Base-by-base conservation (phyloP, 2,888 invertebrate species). In the Sesia bembeciformis region DNA sequence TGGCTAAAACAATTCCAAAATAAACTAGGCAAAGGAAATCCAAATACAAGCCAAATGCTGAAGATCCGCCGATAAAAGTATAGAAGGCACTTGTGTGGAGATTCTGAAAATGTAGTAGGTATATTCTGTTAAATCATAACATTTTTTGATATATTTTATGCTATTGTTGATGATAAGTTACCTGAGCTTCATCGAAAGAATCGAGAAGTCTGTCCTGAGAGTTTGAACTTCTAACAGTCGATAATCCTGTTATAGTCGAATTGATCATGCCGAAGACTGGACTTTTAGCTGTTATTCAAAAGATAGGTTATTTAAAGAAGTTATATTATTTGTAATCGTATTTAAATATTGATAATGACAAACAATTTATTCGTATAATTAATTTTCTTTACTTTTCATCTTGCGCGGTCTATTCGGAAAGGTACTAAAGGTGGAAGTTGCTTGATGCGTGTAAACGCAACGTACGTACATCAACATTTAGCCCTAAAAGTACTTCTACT, bases 181-280 rank as follows among this genome's bases (percentile, higher is more conserved):
- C 92, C 84, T 92, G 92, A 52, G 90, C 88, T 51, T 78, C 77
- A 62, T 92, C 92, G 67, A 94, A 94, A 58, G 90, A 89, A 41
- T 72, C 70, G 41, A 91, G 86, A 49, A 95, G 90, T 62, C 92
- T 90, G 0, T 79, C 67, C 72, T 95, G 91, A 2, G 93, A 92
- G 51, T 90, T 83, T 40, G 93, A 93, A 41, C 95, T 94, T 70
- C 96, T 88, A 23, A 96, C 94, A 0, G 95, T 95, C 0, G 93
- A 85, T 4, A 96, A 81, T 7, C 96, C 96, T 58, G 93, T 90
- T 49, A 96, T 85, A 0, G 94, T 93, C 3, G 94, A 93, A 63
- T 92, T 94, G 40, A 96, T 86, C 83, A 95, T 95, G 4, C 95
- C 92, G 71, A 94, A 95, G 1, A 96, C 93, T 0, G 96, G 96